Evolutionary conservation across 2,888 invertebrate species (phyloP).

Genomic region (Dryomyza anilis): DNA sequence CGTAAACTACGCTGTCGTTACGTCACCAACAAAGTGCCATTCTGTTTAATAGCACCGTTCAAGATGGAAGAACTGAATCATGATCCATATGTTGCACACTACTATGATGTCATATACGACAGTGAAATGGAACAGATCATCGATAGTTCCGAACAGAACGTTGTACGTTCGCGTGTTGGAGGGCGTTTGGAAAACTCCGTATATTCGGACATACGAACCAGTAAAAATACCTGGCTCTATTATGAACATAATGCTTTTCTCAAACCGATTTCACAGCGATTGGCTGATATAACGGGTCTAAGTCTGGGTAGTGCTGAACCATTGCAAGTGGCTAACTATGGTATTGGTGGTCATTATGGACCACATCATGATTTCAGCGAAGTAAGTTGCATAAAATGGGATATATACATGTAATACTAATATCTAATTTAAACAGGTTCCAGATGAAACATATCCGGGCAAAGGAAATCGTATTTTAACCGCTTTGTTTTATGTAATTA

Average conservation of each 20-base stretch:
- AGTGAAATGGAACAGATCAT: slow-evolving; percentile 32
- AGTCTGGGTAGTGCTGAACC: slow-evolving; percentile 76
- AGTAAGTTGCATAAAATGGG: background rate
- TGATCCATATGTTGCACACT: slow-evolving; percentile 37
- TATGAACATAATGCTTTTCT: slow-evolving; percentile 46
- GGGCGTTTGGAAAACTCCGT: background rate
- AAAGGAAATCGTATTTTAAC: slow-evolving; percentile 40
- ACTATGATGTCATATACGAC: slow-evolving; percentile 36
- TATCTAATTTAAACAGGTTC: too few relatives aligned
- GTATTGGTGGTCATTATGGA: slow-evolving; percentile 97
- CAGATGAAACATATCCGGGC: too few relatives aligned
- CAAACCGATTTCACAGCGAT: slow-evolving; percentile 68
- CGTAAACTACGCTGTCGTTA: slow-evolving; percentile 50
- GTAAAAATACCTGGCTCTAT: slow-evolving; percentile 66
- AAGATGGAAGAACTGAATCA: slow-evolving; percentile 39
- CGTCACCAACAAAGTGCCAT: slow-evolving; percentile 42
- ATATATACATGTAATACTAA: too few relatives aligned
- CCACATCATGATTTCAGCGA: slow-evolving; percentile 68
- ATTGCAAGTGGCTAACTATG: slow-evolving; percentile 97
- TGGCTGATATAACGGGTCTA: slow-evolving; percentile 69
- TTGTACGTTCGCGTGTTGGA: slow-evolving; percentile 39
- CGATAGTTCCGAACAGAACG: slow-evolving; percentile 5
- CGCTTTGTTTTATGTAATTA: slow-evolving; percentile 41
- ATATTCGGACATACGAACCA: slow-evolving; percentile 63
- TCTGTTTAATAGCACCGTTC: slow-evolving; percentile 37